These are phyloP conservation scores for Chaetura pelagica DNA, from an alignment of 2,113 vertebrate genomes.

Conservation along the genomic window DNA sequence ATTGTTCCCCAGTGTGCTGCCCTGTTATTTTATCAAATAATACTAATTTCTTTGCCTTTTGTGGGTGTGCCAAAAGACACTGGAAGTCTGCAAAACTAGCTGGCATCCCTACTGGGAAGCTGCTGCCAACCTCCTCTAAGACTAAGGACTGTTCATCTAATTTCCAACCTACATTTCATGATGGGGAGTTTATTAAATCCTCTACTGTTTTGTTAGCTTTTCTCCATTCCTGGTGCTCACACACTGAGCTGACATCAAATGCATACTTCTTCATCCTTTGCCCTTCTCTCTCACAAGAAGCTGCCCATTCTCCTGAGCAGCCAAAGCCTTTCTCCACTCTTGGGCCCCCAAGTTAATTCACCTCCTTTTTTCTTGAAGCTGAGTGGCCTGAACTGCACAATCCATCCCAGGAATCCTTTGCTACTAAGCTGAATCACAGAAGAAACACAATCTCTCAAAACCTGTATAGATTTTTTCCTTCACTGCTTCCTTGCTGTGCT, in stretches of 20 bases:
- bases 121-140: not conserved
- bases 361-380: not conserved
- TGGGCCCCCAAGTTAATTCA: not conserved
- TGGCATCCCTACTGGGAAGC: not conserved
- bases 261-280: not conserved
- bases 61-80: not conserved
- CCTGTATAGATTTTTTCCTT: not conserved
- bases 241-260: not conserved
- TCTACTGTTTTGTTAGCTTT: not conserved
- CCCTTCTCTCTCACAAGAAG: not conserved
- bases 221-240: not conserved
- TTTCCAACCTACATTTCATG: not conserved
- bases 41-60: not conserved
- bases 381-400: not conserved
- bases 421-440: not conserved
- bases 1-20: not conserved
- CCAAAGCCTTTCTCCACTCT: not conserved
- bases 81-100: not conserved
- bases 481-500: not conserved
- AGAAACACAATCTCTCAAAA: not conserved
- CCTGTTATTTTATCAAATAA: not conserved
- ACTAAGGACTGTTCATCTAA: not conserved
- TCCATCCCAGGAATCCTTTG: not conserved
- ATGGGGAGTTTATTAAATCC: not conserved
- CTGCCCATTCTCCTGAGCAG: not conserved